These are phyloP conservation scores for Heterotis niloticus DNA, from an alignment of 2,113 vertebrate genomes.

Conservation along the genomic window DNA sequence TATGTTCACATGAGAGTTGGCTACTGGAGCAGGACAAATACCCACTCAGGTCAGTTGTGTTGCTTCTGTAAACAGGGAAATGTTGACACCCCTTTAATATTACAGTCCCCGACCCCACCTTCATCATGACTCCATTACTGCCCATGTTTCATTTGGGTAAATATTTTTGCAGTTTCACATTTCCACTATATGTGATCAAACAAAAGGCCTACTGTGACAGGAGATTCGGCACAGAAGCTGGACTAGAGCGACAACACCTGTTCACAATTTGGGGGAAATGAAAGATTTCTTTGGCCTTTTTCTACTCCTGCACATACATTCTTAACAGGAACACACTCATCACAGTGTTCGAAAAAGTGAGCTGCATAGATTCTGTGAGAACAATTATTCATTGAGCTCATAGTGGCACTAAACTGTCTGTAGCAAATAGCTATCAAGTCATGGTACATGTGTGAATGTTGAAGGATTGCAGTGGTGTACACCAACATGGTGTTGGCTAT, in stretches of 20 bases:
- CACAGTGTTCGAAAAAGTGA: slow-evolving; percentile 20
- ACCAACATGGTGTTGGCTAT: too few species aligned
- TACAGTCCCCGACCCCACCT: slow-evolving; percentile 40
- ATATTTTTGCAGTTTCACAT: slow-evolving; percentile 67
- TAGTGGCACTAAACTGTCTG: too few species aligned
- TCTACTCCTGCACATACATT: slow-evolving; percentile 36
- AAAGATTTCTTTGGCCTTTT: slow-evolving; percentile 35
- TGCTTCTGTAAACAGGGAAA: slow-evolving; percentile 39
- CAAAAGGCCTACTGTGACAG: slow-evolving; percentile 55
- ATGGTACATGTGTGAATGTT: too few species aligned
- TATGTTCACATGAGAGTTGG: slow-evolving; percentile 18
- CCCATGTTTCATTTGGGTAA: slow-evolving; percentile 63
- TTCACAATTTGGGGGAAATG: slow-evolving; percentile 63
- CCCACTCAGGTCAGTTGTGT: slow-evolving; percentile 47
- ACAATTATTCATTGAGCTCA: neutral
- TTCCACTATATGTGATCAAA: slow-evolving; percentile 58
- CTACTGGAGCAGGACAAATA: slow-evolving; percentile 48
- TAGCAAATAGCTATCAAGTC: too few species aligned
- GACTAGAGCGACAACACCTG: slow-evolving; percentile 58
- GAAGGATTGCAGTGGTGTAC: too few species aligned
- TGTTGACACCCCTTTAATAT: slow-evolving; percentile 59
- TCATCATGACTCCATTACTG: slow-evolving; percentile 39
- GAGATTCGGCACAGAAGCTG: slow-evolving; percentile 51
- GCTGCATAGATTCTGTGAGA: neutral
- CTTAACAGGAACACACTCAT: slow-evolving; percentile 35